These are phyloP conservation scores for Ophion slaviceki DNA, from an alignment of 2,888 invertebrate species.

Conservation along the genomic window DNA sequence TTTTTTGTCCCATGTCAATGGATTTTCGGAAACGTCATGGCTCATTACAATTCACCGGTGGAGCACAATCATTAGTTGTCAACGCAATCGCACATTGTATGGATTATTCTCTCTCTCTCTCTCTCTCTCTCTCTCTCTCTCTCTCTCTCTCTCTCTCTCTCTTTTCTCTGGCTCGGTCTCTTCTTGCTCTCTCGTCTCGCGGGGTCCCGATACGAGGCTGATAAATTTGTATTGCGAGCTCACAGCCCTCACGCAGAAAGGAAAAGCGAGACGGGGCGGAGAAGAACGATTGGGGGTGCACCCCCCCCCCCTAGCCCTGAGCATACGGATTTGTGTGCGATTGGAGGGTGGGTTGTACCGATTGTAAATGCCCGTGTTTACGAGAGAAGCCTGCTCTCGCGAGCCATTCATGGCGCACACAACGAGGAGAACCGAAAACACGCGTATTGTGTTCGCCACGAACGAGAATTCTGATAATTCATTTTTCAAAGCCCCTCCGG, in stretches of 20 bases:
- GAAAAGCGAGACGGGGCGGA: no score
- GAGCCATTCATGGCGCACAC: slow-evolving; percentile 53
- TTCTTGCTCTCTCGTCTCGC: background rate
- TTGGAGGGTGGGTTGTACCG: background rate
- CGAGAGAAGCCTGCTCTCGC: slow-evolving; percentile 40
- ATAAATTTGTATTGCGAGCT: no score
- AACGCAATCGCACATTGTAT: background rate
- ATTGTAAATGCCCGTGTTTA: slow-evolving; percentile 68
- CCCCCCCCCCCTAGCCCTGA: no score
- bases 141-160: background rate
- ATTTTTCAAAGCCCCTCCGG: slow-evolving; percentile 37
- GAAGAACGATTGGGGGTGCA: no score
- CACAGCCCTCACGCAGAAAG: no score
- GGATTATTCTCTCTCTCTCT: no score
- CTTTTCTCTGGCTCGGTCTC: background rate
- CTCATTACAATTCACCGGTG: no score
- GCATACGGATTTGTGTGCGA: no score
- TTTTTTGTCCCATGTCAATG: no score
- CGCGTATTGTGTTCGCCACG: slow-evolving; percentile 54
- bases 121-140: no score
- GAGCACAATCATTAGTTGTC: no score
- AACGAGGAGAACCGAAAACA: slow-evolving; percentile 18
- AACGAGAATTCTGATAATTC: slow-evolving; percentile 61
- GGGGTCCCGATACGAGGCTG: background rate
- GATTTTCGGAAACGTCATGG: no score